A percentile compares a stretch with the other conserved stretches of the same genome.
Conservation (phyloP, 1,140 invertebrate species). For the Polypedilum vanderplanki region DNA sequence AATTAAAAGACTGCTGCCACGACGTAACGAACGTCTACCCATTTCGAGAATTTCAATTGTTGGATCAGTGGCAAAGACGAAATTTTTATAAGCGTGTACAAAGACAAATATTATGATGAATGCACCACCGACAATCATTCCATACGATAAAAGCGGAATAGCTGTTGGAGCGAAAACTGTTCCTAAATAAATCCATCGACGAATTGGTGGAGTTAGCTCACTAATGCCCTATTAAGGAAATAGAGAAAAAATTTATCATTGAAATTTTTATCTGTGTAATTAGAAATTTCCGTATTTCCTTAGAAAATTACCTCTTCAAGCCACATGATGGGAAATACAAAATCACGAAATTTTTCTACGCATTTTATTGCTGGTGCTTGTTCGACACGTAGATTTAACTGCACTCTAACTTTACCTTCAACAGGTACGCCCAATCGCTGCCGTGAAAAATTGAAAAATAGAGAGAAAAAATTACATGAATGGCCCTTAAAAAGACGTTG, state of each 20-base stretch:
- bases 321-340: slow-evolving; percentile 83
- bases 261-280: neutral
- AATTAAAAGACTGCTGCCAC: slow-evolving; percentile 63
- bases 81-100: slow-evolving; percentile 63
- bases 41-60: slow-evolving; percentile 66
- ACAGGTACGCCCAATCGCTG: slow-evolving; percentile 80
- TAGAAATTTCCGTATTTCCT: neutral
- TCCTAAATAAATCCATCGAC: slow-evolving; percentile 66
- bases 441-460: slow-evolving; percentile 34
- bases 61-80: slow-evolving; percentile 59
- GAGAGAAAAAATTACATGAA: neutral
- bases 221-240: slow-evolving; percentile 58
- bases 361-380: slow-evolving; percentile 60
- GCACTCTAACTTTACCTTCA: slow-evolving; percentile 71
- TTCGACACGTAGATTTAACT: slow-evolving; percentile 73
- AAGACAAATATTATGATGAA: slow-evolving; percentile 56
- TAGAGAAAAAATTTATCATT: slow-evolving; percentile 29
- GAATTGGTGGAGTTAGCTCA: slow-evolving; percentile 65
- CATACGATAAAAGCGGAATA: slow-evolving; percentile 60
- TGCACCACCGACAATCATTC: slow-evolving; percentile 60
- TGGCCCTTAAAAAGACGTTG: too few species aligned
- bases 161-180: slow-evolving; percentile 65
- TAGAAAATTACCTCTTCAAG: slow-evolving; percentile 60
- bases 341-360: slow-evolving; percentile 68
- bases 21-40: slow-evolving; percentile 58